Conservation (phyloP, 2,888 invertebrate species). For the Diarsia rubi region DNA sequence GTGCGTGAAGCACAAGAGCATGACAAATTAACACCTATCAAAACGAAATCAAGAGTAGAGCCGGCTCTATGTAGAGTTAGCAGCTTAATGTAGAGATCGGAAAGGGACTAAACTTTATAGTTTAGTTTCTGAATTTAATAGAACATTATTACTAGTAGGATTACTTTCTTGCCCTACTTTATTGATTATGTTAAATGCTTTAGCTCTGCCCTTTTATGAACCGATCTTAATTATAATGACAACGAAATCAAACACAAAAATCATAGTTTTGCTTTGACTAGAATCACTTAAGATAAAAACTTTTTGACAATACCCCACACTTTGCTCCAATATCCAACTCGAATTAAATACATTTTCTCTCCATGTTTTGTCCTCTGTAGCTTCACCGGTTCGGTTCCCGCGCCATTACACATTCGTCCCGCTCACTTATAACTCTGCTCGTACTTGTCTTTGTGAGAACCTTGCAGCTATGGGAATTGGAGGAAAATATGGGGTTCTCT, state of each 20-base stretch:
- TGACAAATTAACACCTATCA: constrained; percentile 86
- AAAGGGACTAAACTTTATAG: not conserved
- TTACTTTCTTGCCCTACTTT: not conserved
- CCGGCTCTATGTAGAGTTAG: constrained; percentile 68
- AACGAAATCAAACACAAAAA: not conserved
- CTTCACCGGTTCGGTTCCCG: constrained; percentile 76
- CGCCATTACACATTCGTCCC: constrained; percentile 85
- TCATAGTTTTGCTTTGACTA: too few species aligned
- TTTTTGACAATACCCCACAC: constrained; percentile 15
- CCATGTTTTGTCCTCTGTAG: constrained; percentile 60
- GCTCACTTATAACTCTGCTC: constrained; percentile 82
- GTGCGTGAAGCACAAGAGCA: constrained; percentile 74
- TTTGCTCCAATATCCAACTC: constrained; percentile 28
- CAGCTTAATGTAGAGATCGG: constrained; percentile 58
- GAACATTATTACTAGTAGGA: not conserved
- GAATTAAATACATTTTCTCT: constrained; percentile 35
- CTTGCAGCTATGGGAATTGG: constrained; percentile 59
- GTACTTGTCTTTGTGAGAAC: constrained; percentile 75
- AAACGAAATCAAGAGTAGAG: constrained; percentile 84
- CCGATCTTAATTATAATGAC: not conserved
- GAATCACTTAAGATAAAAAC: not conserved
- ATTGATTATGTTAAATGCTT: not conserved
- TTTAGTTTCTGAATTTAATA: not conserved
- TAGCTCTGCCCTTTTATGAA: not conserved
- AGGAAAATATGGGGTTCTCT: constrained; percentile 50